Conservation (phyloP, 2,797 vertebrate species). For the Corythornis leucogaster region DNA sequence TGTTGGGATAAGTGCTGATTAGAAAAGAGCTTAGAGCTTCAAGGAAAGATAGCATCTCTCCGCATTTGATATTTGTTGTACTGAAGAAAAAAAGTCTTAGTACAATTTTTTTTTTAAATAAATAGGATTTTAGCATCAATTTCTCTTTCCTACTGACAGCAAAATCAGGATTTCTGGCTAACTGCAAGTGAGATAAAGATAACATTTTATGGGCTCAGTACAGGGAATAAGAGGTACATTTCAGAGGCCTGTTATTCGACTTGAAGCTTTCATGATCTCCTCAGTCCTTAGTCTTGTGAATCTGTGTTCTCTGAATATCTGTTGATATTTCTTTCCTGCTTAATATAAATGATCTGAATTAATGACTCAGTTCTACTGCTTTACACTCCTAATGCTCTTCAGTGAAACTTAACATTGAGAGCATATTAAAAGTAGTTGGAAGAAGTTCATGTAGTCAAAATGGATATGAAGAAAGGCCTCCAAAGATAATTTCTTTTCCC, state of each 20-base stretch:
- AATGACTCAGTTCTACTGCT: background rate
- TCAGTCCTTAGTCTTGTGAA: background rate
- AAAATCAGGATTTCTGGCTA: constrained; percentile 12
- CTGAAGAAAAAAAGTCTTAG: constrained; percentile 22
- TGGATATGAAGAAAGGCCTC: background rate
- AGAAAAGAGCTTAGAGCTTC: constrained; percentile 11
- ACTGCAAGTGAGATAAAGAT: background rate
- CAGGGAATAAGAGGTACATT: background rate
- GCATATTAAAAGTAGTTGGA: background rate
- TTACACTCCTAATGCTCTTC: background rate
- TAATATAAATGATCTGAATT: background rate
- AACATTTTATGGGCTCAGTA: background rate
- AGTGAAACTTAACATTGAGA: background rate
- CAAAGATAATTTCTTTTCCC: background rate
- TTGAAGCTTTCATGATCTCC: background rate
- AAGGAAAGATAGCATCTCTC: constrained; percentile 38
- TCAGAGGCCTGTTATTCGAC: background rate
- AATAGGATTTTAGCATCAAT: constrained; percentile 25
- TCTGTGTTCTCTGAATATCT: background rate
- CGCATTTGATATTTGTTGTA: background rate
- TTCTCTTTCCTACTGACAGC: constrained; percentile 13
- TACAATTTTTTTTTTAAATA: background rate
- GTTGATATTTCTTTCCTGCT: background rate
- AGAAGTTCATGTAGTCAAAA: background rate
- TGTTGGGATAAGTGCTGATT: constrained; percentile 12